Evolutionary conservation across 1,140 invertebrate genomes (phyloP), one percentile per base, ranked within the genome.

Genomic region (Hestina assimilis): DNA sequence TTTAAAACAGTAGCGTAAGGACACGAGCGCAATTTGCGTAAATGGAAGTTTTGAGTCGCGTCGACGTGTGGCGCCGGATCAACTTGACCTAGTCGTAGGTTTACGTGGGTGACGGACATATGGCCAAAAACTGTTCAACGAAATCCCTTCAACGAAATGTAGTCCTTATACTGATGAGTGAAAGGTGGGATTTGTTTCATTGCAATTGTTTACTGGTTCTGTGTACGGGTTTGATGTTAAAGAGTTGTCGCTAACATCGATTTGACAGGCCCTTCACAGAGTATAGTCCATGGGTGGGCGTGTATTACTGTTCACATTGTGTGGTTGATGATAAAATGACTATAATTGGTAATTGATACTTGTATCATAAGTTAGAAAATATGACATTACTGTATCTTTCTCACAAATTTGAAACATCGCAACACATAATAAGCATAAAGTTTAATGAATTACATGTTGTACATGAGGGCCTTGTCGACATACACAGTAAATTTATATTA

Each of bases 1-100:
- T 51, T 40, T 28, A 41, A 24, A 38, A 38, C 50, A 60, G 43
- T 43, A 43, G 31, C 50, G 55, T 14, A 35, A 35, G 46, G 29
- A 51, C 58, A 50, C 33, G 35, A 54, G 54, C 15, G 15, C 31
- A 66, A 65, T 70, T 70, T 70, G 64, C 70, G 68, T 74, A 69
- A 69, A 75, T 65, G 65, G 63, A 59, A 40, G 45, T 69, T 69
- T 69, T 66, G 21, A 51, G 40, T n/a, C 9, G 33, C 15, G 28
- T 8, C 33, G 33, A 19, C 33, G 15, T 17, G 9, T 19, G 33
- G 33, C 56, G 59, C 69, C 53, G 53, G 74, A 57, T 76, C 69
- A 74, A 74, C 71, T 74, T 74, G 74, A 77, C 72, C 72, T 66
- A 68, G 55, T 70, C 56, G 55, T 51, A 38, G 33, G 46, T 59